A percentile compares a stretch with the other conserved stretches of the same genome.
Evolutionary conservation across 37 sponge, comb jelly and placozoan species (phyloP).

Genomic region (Cliona cf. orientalis): DNA sequence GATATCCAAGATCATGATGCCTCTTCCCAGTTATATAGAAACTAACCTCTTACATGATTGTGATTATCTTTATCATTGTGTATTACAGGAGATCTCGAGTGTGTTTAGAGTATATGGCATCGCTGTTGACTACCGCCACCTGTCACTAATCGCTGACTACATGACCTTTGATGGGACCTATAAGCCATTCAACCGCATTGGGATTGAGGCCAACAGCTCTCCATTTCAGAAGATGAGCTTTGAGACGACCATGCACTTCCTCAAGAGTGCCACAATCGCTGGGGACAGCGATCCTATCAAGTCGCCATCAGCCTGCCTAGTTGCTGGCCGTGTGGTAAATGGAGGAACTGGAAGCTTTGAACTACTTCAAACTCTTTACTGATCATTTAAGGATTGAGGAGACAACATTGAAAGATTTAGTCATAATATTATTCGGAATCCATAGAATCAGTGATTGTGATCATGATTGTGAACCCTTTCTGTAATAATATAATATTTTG

Average conservation of each 20-base stretch:
- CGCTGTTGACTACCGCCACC: conserved; percentile 82
- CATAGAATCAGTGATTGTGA: too few species aligned
- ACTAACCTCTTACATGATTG: too few species aligned
- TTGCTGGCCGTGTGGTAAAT: conserved; percentile 77
- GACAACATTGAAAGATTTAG: too few species aligned
- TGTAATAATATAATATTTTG: too few species aligned
- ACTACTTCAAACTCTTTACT: conserved; percentile 31
- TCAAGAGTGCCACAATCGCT: conserved; percentile 70
- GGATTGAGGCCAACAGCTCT: conserved; percentile 87
- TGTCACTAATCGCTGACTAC: conserved; percentile 93
- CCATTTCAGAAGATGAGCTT: conserved; percentile 98
- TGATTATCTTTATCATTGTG: neutral
- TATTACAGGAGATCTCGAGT: conserved; percentile 78
- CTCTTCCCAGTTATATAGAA: too few species aligned
- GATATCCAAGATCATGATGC: too few species aligned
- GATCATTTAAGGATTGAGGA: too few species aligned
- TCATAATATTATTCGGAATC: too few species aligned
- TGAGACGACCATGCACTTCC: conserved; percentile 95
- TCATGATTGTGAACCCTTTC: too few species aligned
- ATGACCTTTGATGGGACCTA: conserved; percentile 89
- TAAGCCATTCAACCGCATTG: conserved; percentile 90
- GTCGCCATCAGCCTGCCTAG: conserved; percentile 89
- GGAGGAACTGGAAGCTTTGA: conserved; percentile 91
- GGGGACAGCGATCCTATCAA: conserved; percentile 76
- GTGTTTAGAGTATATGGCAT: conserved; percentile 96